Base-by-base conservation (phyloP, 2,113 vertebrate genomes). In the Calidris pugnax region DNA sequence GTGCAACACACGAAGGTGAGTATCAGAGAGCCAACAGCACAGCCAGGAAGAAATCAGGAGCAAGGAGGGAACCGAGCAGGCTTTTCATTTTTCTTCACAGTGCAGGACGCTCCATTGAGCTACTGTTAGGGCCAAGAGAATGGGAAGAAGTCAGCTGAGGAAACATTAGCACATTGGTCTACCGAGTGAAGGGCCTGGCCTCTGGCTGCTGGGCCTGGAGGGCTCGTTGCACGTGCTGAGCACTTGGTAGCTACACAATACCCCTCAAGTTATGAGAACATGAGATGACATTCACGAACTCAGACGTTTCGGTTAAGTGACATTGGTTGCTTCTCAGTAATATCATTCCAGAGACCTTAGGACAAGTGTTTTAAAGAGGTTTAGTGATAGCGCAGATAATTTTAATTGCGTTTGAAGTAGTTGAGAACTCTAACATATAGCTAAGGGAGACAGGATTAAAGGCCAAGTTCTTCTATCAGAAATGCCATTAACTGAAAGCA, bases 401-500 rank as follows among this genome's bases (percentile, higher is more conserved):
- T 80, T 53, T 89, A 93, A 93, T 89, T 95, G 76, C 39, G 0
- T 87, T 94, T 90, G 62, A 96, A 97, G 69, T 68, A 75, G 60
- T 1, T 87, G 80, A 81, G 89, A 89, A 85, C 56, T 75, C 56
- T 13, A 72, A 53, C 1, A 1, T 47, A 72, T n/a, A 85, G 92
- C 88, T 94, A 83, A 96, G 47, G 60, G 88, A 94, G 83, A 89
- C 19, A 50, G 76, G 45, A 92, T 95, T 97, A 93, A 95, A 93
- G 81, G 81, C 87, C 93, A 87, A 92, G n/a, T 82, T 89, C 82
- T 90, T 76, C 56, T 72, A 73, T 85, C 76, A 95, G 69, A 91
- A 92, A 85, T 84, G 37, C 32, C 69, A 82, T 81, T 93, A 94
- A 86, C 78, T 89, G 60, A 92, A 92, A 93, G 86, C 35, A 90